phyloP scores from a whole-genome alignment of 2,888 invertebrate genomes.

The Brachylomia viminalis region DNA sequence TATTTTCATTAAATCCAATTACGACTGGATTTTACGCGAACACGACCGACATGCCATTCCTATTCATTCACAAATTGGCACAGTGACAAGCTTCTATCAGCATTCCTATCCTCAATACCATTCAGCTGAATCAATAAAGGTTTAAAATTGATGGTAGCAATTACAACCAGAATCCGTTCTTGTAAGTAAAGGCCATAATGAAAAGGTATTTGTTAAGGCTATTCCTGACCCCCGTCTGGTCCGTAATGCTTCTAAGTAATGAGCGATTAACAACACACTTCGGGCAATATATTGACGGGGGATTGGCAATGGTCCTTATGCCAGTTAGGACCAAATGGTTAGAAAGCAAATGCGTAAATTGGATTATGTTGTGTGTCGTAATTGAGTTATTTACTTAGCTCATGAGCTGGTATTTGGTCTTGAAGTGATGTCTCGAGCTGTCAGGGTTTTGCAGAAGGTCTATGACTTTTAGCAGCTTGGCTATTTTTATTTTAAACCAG shows the following conservation, averaged over 20 bases:
- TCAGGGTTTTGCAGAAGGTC: conserved; percentile 6
- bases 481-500: too few species aligned
- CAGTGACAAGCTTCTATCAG: conserved; percentile 39
- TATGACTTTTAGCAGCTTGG: background rate
- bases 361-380: conserved; percentile 44
- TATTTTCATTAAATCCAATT: conserved; percentile 41
- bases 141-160: conserved; percentile 50
- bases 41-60: conserved; percentile 15
- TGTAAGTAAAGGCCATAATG: conserved; percentile 20
- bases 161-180: conserved; percentile 26
- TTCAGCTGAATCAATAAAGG: conserved; percentile 47
- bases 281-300: conserved; percentile 35
- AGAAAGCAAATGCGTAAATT: conserved; percentile 42
- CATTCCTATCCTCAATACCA: conserved; percentile 38
- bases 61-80: conserved; percentile 47
- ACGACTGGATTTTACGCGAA: conserved; percentile 9
- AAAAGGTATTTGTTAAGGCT: conserved; percentile 34
- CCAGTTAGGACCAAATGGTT: conserved; percentile 28
- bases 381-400: conserved; percentile 56
- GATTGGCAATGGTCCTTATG: conserved; percentile 20
- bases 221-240: conserved; percentile 10
- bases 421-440: conserved; percentile 8
- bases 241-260: conserved; percentile 30
- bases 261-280: conserved; percentile 41
- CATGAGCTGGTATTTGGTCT: conserved; percentile 37